Conservation (phyloP, 64 coral and sea anemone genomes). For the Stichodactyla mertensii region DNA sequence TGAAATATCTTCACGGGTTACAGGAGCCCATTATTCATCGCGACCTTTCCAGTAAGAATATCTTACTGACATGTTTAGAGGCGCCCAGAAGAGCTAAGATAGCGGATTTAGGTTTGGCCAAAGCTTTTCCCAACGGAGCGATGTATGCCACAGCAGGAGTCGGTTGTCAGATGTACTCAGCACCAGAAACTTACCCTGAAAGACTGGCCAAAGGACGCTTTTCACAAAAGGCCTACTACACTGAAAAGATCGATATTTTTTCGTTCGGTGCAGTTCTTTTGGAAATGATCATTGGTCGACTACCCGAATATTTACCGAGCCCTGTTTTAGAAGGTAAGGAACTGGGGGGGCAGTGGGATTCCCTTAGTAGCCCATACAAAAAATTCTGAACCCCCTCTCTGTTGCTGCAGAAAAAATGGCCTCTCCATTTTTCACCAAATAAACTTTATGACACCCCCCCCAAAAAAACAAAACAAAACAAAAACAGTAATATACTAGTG, state of each 20-base stretch:
- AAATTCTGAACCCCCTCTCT: no score
- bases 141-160: slow-evolving; percentile 72
- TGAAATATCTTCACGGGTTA: slow-evolving; percentile 58
- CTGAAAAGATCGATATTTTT: slow-evolving; percentile 83
- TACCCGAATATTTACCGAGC: slow-evolving; percentile 40
- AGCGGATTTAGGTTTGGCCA: slow-evolving; percentile 68
- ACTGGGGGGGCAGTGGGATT: not conserved
- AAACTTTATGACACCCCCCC: no score
- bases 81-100: slow-evolving; percentile 53
- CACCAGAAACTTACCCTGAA: slow-evolving; percentile 73
- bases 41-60: slow-evolving; percentile 80
- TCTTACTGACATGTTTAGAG: slow-evolving; percentile 42
- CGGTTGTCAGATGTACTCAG: slow-evolving; percentile 70
- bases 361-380: no score
- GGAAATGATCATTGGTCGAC: slow-evolving; percentile 72
- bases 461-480: no score
- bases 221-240: slow-evolving; percentile 49
- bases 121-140: slow-evolving; percentile 62
- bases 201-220: not conserved
- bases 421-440: no score
- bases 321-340: slow-evolving; percentile 60
- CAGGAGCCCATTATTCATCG: slow-evolving; percentile 61
- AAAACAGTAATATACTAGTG: no score
- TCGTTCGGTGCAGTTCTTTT: slow-evolving; percentile 73
- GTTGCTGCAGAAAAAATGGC: no score